Base-by-base conservation (phyloP, 2,797 vertebrate species). In the Synanceia verrucosa region DNA sequence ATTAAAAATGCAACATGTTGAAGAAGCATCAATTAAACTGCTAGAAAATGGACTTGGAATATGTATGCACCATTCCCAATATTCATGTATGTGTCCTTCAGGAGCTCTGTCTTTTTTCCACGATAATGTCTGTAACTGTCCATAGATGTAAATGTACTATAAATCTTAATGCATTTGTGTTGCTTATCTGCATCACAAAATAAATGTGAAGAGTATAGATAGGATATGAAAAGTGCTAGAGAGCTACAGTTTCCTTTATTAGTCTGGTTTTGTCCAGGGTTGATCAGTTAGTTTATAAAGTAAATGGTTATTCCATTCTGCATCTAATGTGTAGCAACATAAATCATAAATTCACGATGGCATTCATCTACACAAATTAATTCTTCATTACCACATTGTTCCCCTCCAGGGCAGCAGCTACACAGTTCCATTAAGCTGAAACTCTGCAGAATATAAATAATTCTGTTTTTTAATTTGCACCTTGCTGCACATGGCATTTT, bases 361-460 rank as follows among this genome's bases (percentile, higher is more conserved):
- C 44, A 52, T 85, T 81, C 67, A 64, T 69, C 58, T 62, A 78
- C 65, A 73, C 52, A 80, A 82, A 87, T 88, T 47, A 84, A 84
- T 85, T 84, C 78, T 74, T 84, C 76, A 83, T 88, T 83, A 81
- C 77, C 61, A 51, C 84, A 29, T 67, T 66, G 60, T 58, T 73
- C 63, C 36, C 73, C 79, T 79, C 26, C 64, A 50, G 66, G 73
- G 80, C 63, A 76, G 64, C 58, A 19, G 4, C 62, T 65, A 50
- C 76, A 73, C 50, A 13, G 6, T 68, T 75, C 76, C 78, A 87
- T 87, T 86, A 82, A 24, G 52, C 41, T 33, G 71, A 73, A 86
- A 81, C 75, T 68, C 77, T 59, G 48, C 57, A 62, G 76, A 75
- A 82, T 79, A 85, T 84, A 71, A 88, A 89, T 86, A 70, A 82